A percentile compares a stretch with the other conserved stretches of the same genome.
phyloP scores from a whole-genome alignment of 2,797 vertebrate species.

The Paedocypris micromegethes region DNA sequence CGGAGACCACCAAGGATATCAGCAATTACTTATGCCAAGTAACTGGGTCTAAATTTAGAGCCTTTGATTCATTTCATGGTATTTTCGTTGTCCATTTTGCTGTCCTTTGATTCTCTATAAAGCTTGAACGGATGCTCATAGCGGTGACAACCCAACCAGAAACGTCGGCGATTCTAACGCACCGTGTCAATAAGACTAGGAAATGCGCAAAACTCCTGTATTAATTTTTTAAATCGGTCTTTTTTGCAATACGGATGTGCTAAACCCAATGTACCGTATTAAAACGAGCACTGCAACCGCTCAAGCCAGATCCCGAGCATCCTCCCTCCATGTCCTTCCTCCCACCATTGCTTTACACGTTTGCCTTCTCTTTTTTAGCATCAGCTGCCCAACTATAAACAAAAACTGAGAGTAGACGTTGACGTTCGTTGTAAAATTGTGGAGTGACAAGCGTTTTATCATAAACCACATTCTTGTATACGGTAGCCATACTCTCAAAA shows the following conservation, averaged over 20 bases:
- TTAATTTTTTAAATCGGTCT: background rate
- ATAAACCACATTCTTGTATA: constrained; percentile 9
- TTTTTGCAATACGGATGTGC: background rate
- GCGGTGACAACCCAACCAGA: constrained; percentile 15
- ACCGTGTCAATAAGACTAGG: constrained; percentile 7
- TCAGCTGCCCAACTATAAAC: constrained; percentile 6
- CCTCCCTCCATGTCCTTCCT: constrained; percentile 46
- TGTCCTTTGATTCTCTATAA: constrained; percentile 3
- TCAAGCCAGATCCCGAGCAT: constrained; percentile 34
- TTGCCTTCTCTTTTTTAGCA: constrained; percentile 24
- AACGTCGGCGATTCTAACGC: constrained; percentile 21
- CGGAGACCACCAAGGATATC: constrained; percentile 16
- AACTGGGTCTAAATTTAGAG: too few relatives aligned
- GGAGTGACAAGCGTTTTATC: background rate
- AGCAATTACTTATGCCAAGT: background rate
- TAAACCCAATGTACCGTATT: constrained; percentile 1
- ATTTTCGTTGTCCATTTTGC: constrained; percentile 2
- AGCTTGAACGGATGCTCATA: constrained; percentile 6
- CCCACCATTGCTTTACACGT: constrained; percentile 39
- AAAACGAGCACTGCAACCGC: constrained; percentile 24
- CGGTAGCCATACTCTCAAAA: constrained; percentile 18
- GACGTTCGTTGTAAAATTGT: too few relatives aligned
- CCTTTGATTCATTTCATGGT: background rate
- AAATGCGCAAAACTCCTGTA: constrained; percentile 18
- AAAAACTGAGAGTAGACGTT: background rate